Percentiles rank a stretch among this genome's conserved stretches.
phyloP scores from a whole-genome alignment of 2,797 vertebrate species.

The Cephalopachus bancanus region DNA sequence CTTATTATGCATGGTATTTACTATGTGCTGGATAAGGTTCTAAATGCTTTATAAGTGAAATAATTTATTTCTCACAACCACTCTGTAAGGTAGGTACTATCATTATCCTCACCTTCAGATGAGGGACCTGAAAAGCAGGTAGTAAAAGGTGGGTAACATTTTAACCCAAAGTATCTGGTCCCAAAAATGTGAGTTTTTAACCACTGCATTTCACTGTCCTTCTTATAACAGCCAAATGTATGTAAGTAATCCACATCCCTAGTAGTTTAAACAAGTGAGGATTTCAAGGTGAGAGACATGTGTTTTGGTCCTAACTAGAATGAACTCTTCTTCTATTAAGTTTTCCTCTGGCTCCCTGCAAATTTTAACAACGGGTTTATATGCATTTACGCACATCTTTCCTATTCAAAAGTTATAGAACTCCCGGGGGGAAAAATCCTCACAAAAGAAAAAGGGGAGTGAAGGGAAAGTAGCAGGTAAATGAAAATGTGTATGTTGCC shows the following conservation, averaged over 20 bases:
- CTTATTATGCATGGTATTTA: not conserved
- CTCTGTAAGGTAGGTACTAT: too few relatives aligned
- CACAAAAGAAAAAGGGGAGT: not conserved
- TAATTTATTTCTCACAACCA: not conserved
- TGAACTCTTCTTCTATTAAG: not conserved
- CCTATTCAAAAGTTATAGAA: not conserved
- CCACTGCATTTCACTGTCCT: not conserved
- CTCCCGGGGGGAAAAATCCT: not conserved
- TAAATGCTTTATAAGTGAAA: not conserved
- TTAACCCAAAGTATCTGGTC: not conserved
- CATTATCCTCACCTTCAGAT: not conserved
- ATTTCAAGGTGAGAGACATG: not conserved
- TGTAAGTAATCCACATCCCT: not conserved
- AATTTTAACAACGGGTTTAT: conserved; percentile 17
- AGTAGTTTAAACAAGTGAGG: not conserved
- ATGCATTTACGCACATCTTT: conserved; percentile 30
- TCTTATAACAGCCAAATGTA: not conserved
- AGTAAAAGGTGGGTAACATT: not conserved
- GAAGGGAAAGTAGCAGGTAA: not conserved
- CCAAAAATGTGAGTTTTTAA: not conserved
- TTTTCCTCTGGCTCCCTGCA: not conserved
- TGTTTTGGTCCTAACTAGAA: not conserved
- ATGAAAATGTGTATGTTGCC: not conserved
- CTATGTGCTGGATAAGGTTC: not conserved
- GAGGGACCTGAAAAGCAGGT: not conserved